phyloP scores from a whole-genome alignment of 2,888 invertebrate genomes.

The Lasioglossum vierecki region DNA sequence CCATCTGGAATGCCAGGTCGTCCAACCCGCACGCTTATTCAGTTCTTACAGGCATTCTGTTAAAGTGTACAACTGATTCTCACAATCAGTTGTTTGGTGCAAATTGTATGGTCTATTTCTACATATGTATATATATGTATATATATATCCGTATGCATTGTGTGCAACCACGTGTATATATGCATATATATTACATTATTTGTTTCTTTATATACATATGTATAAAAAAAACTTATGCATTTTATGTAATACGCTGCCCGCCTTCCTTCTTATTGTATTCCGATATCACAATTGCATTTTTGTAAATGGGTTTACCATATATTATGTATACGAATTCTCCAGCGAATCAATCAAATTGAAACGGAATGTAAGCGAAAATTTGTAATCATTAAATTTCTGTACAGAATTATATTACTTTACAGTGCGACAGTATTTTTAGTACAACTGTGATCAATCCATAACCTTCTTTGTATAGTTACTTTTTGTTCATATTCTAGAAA shows the following conservation, averaged over 20 bases:
- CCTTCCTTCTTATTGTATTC: slow-evolving; percentile 48
- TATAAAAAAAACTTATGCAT: slow-evolving; percentile 20
- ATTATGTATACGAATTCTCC: slow-evolving; percentile 2
- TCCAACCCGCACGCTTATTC: slow-evolving; percentile 87
- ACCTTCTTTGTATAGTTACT: slow-evolving; percentile 50
- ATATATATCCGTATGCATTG: background rate
- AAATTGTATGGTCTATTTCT: slow-evolving; percentile 23
- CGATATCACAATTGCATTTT: slow-evolving; percentile 14
- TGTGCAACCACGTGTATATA: background rate
- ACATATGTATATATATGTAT: background rate
- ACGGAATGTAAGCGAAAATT: slow-evolving; percentile 37
- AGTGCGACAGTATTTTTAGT: slow-evolving; percentile 37
- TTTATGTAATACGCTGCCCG: slow-evolving; percentile 34
- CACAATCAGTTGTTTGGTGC: slow-evolving; percentile 20
- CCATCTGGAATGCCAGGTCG: slow-evolving; percentile 88
- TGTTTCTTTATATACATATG: slow-evolving; percentile 6
- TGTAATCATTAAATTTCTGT: slow-evolving; percentile 45
- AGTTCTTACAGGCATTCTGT: slow-evolving; percentile 84
- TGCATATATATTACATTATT: background rate
- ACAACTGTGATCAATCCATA: slow-evolving; percentile 49
- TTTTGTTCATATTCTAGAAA: slow-evolving; percentile 45
- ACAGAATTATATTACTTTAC: slow-evolving; percentile 46
- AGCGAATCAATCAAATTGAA: slow-evolving; percentile 8
- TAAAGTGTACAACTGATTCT: slow-evolving; percentile 58
- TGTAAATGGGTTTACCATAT: slow-evolving; percentile 7